A percentile compares a stretch with the other conserved stretches of the same genome.
phyloP scores from a whole-genome alignment of 2,888 invertebrate genomes.

The Drosophila melanosoma region DNA sequence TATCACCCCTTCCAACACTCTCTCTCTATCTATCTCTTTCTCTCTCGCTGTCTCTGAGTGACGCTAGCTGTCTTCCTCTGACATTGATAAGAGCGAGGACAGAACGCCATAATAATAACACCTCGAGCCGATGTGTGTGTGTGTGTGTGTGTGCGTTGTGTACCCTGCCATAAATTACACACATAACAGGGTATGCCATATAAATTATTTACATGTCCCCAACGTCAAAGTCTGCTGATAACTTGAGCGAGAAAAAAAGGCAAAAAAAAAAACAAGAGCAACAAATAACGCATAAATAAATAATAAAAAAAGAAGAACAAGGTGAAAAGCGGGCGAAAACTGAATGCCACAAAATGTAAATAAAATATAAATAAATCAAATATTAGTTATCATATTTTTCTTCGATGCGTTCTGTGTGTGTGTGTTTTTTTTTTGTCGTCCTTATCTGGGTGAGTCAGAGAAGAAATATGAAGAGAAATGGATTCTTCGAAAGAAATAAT shows the following conservation, averaged over 20 bases:
- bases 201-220: slow-evolving; percentile 79
- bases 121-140: slow-evolving; percentile 41
- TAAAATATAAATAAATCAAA: slow-evolving; percentile 74
- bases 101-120: slow-evolving; percentile 64
- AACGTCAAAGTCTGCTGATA: slow-evolving; percentile 76
- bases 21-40: not conserved
- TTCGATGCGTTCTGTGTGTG: slow-evolving; percentile 21
- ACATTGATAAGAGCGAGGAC: slow-evolving; percentile 57
- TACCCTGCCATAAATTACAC: slow-evolving; percentile 73
- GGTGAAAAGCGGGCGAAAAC: slow-evolving; percentile 33
- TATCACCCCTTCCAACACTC: not conserved
- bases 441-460: slow-evolving; percentile 31
- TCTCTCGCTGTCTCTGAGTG: not conserved
- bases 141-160: slow-evolving; percentile 39
- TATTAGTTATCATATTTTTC: slow-evolving; percentile 57
- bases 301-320: slow-evolving; percentile 38
- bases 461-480: slow-evolving; percentile 26
- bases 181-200: slow-evolving; percentile 74
- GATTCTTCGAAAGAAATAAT: not conserved
- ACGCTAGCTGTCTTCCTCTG: slow-evolving; percentile 26
- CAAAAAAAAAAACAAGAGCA: slow-evolving; percentile 16
- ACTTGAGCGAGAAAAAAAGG: slow-evolving; percentile 36
- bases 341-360: slow-evolving; percentile 57
- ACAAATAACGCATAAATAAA: slow-evolving; percentile 28
- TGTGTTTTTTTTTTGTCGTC: not conserved